Percentiles rank a stretch among this genome's conserved stretches.
phyloP scores from a whole-genome alignment of 1,140 invertebrate species.

The Hydropsyche tenuis region DNA sequence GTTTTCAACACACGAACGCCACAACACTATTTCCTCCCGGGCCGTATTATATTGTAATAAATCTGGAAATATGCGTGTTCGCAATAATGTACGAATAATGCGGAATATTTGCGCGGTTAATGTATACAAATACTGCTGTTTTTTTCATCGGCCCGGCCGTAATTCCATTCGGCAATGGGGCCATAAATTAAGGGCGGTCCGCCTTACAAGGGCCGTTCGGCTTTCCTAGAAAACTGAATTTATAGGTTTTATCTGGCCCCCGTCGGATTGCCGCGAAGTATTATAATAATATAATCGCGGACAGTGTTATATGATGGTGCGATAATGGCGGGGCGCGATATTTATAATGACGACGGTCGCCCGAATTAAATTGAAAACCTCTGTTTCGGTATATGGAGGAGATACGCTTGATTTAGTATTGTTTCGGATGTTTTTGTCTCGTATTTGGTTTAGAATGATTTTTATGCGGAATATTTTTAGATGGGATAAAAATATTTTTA shows the following conservation, averaged over 20 bases:
- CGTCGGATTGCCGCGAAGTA: not conserved
- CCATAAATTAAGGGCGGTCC: slow-evolving; percentile 38
- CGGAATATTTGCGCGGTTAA: slow-evolving; percentile 12
- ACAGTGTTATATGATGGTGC: slow-evolving; percentile 1
- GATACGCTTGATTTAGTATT: not conserved
- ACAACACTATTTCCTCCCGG: not conserved
- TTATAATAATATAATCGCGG: slow-evolving; percentile 22
- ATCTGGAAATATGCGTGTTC: slow-evolving; percentile 5
- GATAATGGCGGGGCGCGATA: slow-evolving; percentile 16
- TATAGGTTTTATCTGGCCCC: slow-evolving; percentile 46
- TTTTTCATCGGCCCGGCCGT: not conserved
- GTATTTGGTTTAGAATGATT: too few species aligned
- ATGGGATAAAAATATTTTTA: too few species aligned
- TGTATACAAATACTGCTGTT: not conserved
- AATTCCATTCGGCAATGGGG: slow-evolving; percentile 25
- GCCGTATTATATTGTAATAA: not conserved
- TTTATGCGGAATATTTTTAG: too few species aligned
- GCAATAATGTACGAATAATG: slow-evolving; percentile 18
- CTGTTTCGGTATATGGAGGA: slow-evolving; percentile 33
- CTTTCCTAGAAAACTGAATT: slow-evolving; percentile 42
- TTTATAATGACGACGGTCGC: slow-evolving; percentile 39
- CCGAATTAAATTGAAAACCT: slow-evolving; percentile 48
- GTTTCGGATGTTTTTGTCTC: too few species aligned
- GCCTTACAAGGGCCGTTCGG: slow-evolving; percentile 31
- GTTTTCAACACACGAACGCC: too few species aligned